Evolutionary conservation across 2,113 vertebrate species (phyloP).

Genomic region (Oreotragus oreotragus): DNA sequence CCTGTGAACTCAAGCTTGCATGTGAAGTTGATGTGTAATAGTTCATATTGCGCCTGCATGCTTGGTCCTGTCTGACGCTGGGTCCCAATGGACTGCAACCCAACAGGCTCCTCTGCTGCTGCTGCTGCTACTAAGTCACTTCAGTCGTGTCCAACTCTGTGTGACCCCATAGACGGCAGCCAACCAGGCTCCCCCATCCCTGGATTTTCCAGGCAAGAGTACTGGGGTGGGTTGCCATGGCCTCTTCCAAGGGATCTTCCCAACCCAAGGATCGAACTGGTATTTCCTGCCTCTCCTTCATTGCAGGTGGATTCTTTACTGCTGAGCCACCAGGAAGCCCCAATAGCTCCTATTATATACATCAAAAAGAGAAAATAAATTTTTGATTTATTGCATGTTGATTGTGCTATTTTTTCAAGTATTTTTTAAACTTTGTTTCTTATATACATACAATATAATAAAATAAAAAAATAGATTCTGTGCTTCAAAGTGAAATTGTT

Average conservation of each 20-base stretch:
- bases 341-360: not conserved
- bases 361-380: not conserved
- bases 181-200: too few relatives aligned
- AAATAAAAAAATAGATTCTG: not conserved
- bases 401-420: not conserved
- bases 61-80: not conserved
- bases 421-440: not conserved
- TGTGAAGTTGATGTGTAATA: not conserved
- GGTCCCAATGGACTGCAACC: not conserved
- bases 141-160: too few relatives aligned
- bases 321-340: not conserved
- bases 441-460: not conserved
- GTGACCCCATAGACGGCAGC: too few relatives aligned
- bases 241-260: not conserved
- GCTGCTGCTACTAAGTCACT: too few relatives aligned
- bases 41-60: not conserved
- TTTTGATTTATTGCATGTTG: not conserved
- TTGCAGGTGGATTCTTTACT: not conserved
- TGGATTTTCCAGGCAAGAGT: not conserved
- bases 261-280: not conserved
- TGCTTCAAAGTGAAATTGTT: not conserved
- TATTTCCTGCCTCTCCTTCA: not conserved
- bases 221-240: not conserved
- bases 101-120: not conserved
- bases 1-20: not conserved